Conservation (phyloP, 30 jellyfish, hydroid and myxozoan species). For the Morbakka virulenta region DNA sequence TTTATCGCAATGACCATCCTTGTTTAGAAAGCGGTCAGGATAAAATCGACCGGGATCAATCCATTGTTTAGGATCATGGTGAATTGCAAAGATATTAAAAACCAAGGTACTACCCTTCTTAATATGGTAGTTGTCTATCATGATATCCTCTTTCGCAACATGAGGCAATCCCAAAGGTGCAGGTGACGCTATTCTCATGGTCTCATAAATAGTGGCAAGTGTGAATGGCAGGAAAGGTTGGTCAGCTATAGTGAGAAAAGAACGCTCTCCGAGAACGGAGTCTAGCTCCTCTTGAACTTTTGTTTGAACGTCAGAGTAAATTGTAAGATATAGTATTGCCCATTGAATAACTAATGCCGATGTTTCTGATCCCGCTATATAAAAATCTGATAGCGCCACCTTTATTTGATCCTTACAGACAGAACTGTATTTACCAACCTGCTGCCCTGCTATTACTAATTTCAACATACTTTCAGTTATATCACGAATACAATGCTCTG, state of each 20-base stretch:
- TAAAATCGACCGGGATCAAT: neutral
- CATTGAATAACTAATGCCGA: constrained; percentile 19
- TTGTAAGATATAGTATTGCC: constrained; percentile 40
- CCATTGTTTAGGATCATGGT: constrained; percentile 28
- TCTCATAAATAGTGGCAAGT: constrained; percentile 40
- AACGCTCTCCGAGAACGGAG: neutral
- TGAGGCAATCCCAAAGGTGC: constrained; percentile 44
- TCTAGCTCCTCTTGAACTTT: constrained; percentile 35
- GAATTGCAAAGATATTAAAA: constrained; percentile 37
- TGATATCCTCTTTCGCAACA: constrained; percentile 16
- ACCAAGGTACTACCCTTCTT: constrained; percentile 20
- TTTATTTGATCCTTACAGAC: constrained; percentile 15
- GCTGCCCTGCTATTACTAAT: neutral
- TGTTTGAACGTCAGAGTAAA: constrained; percentile 11
- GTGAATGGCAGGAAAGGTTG: constrained; percentile 16
- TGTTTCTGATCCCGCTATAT: constrained; percentile 54
- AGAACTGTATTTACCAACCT: neutral
- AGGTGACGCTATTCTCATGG: constrained; percentile 23
- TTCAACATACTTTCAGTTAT: constrained; percentile 1
- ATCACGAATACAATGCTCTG: constrained; percentile 11
- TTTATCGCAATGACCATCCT: constrained; percentile 4
- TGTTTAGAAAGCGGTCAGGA: constrained; percentile 39
- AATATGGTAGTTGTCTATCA: constrained; percentile 20
- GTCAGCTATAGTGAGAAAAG: neutral
- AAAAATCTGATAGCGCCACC: constrained; percentile 44